A percentile compares a stretch with the other conserved stretches of the same genome.
These are phyloP conservation scores for Tokudaia muenninki DNA, from an alignment of 2,797 vertebrate species.

Conservation along the genomic window DNA sequence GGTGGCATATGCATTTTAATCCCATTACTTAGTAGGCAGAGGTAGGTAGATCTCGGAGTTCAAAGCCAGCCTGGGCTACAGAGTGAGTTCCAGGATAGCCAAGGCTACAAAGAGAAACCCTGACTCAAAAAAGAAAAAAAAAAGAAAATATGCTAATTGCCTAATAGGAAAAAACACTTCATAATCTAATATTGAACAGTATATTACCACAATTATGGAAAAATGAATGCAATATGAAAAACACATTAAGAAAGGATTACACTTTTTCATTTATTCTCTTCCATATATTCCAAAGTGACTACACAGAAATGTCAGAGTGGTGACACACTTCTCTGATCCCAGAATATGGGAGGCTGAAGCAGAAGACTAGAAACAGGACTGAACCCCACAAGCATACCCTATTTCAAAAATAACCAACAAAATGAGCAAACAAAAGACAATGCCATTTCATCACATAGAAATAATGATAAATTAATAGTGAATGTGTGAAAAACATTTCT, in stretches of 20 bases:
- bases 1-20: neutral
- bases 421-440: neutral
- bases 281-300: neutral
- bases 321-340: neutral
- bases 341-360: neutral
- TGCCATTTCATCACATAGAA: neutral
- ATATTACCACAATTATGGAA: neutral
- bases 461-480: neutral
- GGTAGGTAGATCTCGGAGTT: neutral
- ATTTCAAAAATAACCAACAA: neutral
- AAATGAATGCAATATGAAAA: neutral
- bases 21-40: neutral
- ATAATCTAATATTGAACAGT: neutral
- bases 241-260: neutral
- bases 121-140: neutral
- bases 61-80: neutral
- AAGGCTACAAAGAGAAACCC: neutral
- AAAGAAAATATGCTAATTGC: conserved; percentile 4
- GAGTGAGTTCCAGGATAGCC: neutral
- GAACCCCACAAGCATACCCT: neutral
- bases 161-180: neutral
- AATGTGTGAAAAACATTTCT: neutral
- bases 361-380: neutral
- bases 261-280: conserved; percentile 22
- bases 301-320: neutral